Percentiles rank a stretch among this genome's conserved stretches.
Conservation (phyloP, 2,888 invertebrate genomes). For the Parascotia fuliginaria region DNA sequence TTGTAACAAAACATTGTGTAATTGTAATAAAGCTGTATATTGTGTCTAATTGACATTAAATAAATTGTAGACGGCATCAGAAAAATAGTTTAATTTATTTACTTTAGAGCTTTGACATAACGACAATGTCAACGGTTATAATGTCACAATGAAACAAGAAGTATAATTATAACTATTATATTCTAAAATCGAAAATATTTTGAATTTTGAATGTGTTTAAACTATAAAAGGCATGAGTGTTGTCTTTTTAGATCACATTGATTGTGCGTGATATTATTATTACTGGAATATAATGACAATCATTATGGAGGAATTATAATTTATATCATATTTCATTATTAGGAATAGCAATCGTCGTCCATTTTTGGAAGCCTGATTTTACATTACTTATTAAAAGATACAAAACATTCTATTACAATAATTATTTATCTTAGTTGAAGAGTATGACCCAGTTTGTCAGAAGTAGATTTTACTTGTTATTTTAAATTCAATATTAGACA, state of each 20-base stretch:
- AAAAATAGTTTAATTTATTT: constrained; percentile 2
- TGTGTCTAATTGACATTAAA: background rate
- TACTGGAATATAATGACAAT: constrained; percentile 19
- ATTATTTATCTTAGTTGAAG: no score
- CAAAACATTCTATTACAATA: no score
- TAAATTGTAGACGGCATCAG: background rate
- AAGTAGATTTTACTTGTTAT: constrained; percentile 1
- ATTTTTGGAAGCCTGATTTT: constrained; percentile 24
- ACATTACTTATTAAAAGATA: background rate
- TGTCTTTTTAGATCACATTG: constrained; percentile 60
- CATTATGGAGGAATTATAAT: constrained; percentile 9
- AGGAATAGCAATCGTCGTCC: constrained; percentile 14
- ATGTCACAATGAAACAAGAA: constrained; percentile 38
- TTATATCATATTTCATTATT: constrained; percentile 6
- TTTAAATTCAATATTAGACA: background rate
- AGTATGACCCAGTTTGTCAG: constrained; percentile 20
- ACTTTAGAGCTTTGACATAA: background rate
- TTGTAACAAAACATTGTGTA: constrained; percentile 26
- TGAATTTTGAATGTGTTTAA: constrained; percentile 42
- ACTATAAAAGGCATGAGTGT: constrained; percentile 58
- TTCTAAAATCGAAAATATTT: constrained; percentile 58
- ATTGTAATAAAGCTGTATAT: background rate
- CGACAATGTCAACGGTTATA: background rate
- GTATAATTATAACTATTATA: constrained; percentile 24
- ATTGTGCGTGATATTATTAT: constrained; percentile 67